These are phyloP conservation scores for Ormia ochracea DNA, from an alignment of 2,888 invertebrate genomes.

Conservation along the genomic window DNA sequence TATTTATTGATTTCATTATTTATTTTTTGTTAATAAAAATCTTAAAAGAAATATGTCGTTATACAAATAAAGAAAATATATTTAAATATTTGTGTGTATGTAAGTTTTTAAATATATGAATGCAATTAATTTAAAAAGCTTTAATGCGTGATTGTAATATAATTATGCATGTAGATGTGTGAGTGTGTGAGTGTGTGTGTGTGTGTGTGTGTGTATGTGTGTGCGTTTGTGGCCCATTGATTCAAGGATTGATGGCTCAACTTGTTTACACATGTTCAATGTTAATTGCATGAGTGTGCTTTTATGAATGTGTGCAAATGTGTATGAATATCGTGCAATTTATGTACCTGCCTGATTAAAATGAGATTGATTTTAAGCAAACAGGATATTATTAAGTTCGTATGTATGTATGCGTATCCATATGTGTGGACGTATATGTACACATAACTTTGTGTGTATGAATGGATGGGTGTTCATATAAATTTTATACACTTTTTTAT, in stretches of 20 bases:
- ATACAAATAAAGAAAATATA: slow-evolving; percentile 13
- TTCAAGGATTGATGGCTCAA: slow-evolving; percentile 13
- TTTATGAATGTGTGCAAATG: neutral
- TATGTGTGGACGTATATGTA: too few relatives aligned
- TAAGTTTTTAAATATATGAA: slow-evolving; percentile 18
- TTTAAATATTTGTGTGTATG: slow-evolving; percentile 16
- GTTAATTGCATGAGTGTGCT: neutral
- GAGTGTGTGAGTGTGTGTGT: neutral
- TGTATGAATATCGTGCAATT: neutral
- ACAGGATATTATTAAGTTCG: neutral
- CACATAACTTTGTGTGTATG: too few relatives aligned
- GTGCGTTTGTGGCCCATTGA: neutral
- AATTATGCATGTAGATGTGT: neutral
- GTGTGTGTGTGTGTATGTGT: neutral
- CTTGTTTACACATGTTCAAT: neutral
- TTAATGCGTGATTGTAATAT: neutral
- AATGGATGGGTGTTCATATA: too few relatives aligned
- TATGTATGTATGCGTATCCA: neutral
- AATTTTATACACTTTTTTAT: too few relatives aligned
- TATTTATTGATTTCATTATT: neutral
- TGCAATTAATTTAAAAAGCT: neutral
- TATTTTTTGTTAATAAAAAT: neutral
- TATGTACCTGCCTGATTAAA: neutral
- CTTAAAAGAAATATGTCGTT: slow-evolving; percentile 26
- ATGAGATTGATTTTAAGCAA: slow-evolving; percentile 2